phyloP scores from a whole-genome alignment of 1,140 invertebrate genomes.

The Dendrolimus punctatus region DNA sequence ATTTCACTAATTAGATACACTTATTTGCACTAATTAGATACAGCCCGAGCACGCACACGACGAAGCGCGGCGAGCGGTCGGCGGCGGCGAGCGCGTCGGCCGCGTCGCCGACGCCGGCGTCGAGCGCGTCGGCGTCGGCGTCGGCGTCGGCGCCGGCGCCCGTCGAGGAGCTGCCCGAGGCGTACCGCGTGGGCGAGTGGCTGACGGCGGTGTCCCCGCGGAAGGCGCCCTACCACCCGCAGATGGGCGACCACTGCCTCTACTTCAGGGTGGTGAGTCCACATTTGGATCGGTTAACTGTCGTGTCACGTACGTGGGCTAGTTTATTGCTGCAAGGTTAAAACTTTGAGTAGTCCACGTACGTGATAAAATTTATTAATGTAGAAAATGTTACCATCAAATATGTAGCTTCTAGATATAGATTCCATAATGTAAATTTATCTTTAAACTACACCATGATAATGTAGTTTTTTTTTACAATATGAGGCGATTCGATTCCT shows the following conservation, averaged over 20 bases:
- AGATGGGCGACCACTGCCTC: constrained; percentile 97
- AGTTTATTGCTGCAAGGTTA: too few species aligned
- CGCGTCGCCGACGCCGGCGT: neutral
- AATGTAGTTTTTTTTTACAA: too few species aligned
- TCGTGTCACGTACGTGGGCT: too few species aligned
- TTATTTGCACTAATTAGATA: too few species aligned
- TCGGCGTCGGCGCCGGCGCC: constrained; percentile 14
- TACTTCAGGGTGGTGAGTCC: constrained; percentile 80
- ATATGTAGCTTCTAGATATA: too few species aligned
- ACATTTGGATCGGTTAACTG: neutral
- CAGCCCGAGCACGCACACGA: constrained; percentile 7
- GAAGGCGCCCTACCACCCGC: constrained; percentile 97
- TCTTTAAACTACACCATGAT: too few species aligned
- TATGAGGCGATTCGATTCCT: too few species aligned
- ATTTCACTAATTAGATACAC: too few species aligned
- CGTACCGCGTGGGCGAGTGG: constrained; percentile 94
- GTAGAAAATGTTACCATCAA: too few species aligned
- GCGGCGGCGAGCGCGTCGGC: constrained; percentile 1
- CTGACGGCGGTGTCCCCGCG: constrained; percentile 92
- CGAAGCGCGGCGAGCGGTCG: constrained; percentile 3
- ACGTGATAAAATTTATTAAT: too few species aligned
- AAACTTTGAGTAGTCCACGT: too few species aligned
- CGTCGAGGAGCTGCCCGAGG: constrained; percentile 80
- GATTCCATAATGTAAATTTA: too few species aligned
- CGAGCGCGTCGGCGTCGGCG: constrained; percentile 12